Evolutionary conservation across 1,140 invertebrate genomes (phyloP).

Genomic region (Cydia fagiglandana): DNA sequence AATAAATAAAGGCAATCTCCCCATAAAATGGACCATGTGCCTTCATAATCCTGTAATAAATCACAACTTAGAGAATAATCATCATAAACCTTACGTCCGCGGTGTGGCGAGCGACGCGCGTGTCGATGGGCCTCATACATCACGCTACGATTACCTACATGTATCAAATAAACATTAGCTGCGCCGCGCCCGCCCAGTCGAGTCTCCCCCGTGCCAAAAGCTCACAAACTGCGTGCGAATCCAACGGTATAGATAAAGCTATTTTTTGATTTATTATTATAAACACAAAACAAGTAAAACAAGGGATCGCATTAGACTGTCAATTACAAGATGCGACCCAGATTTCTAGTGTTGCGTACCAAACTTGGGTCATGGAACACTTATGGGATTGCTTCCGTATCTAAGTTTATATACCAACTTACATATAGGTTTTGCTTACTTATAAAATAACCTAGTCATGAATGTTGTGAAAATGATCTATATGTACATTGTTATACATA

Average conservation of each 20-base stretch:
- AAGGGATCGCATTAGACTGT: not conserved
- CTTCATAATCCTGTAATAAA: constrained; percentile 73
- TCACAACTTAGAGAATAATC: constrained; percentile 76
- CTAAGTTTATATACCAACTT: no score
- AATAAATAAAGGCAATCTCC: constrained; percentile 71
- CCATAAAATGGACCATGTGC: constrained; percentile 65
- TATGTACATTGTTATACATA: not conserved
- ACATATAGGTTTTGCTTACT: no score
- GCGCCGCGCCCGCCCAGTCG: constrained; percentile 41
- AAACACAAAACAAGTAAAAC: not conserved
- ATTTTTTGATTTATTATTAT: constrained; percentile 52
- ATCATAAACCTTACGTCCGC: constrained; percentile 64
- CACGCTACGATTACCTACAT: constrained; percentile 72
- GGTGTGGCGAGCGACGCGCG: constrained; percentile 44
- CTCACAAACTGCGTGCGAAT: constrained; percentile 42
- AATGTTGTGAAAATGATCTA: not conserved
- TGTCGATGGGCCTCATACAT: constrained; percentile 64
- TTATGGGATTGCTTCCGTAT: not conserved
- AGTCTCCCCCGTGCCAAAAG: constrained; percentile 13
- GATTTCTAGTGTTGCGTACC: not conserved
- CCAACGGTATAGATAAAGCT: constrained; percentile 51
- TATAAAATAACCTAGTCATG: no score
- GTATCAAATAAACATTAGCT: constrained; percentile 74
- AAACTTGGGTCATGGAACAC: not conserved
- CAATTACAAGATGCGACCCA: not conserved